Evolutionary conservation across 2,888 invertebrate genomes (phyloP), one percentile per base, ranked within the genome.

Genomic region (Drosophila picticornis): DNA sequence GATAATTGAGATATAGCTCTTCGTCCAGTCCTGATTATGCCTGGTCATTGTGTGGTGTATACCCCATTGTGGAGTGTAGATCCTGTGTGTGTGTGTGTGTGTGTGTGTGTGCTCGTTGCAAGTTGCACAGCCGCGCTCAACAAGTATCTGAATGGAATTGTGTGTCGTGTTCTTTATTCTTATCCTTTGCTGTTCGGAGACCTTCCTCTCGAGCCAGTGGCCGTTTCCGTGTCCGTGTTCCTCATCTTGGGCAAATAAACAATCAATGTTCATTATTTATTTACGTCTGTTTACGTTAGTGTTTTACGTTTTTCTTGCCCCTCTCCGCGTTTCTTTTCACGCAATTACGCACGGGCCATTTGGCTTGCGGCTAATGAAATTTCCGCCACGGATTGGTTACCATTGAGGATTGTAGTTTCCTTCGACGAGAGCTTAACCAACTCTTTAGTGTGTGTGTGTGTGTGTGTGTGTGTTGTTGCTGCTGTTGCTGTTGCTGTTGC

Each of bases 231-330:
- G 36, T n/a, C 32, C 9, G 9, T 22, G 7, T 5, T 70, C 77
- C 69, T 75, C 81, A 70, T 77, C 69, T 79, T 80, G 74, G 73
- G 63, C 83, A 90, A 90, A 90, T 88, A 87, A 90, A 84, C 90
- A 87, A 90, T 90, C 89, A 89, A 82, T 81, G 89, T 89, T 87
- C 80, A 89, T 89, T 87, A 87, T 89, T 87, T 87, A 84, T 87
- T 77, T 80, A 87, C 82, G 75, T 87, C 70, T 84, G 87, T 89
- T 87, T 88, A 80, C 80, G 74, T 81, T 75, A 72, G 71, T 69
- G 72, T 79, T 90, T 90, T 80, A 76, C 81, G 88, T 78, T 88
- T 73, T 77, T 62, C 63, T 61, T 51, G 10, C 31, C 40, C 36
- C 25, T 4, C 27, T 7, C 36, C 22, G 27, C 19, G 11, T 29